Base-by-base conservation (phyloP, 2,888 invertebrate genomes). In the Pristionchus exspectatus region DNA sequence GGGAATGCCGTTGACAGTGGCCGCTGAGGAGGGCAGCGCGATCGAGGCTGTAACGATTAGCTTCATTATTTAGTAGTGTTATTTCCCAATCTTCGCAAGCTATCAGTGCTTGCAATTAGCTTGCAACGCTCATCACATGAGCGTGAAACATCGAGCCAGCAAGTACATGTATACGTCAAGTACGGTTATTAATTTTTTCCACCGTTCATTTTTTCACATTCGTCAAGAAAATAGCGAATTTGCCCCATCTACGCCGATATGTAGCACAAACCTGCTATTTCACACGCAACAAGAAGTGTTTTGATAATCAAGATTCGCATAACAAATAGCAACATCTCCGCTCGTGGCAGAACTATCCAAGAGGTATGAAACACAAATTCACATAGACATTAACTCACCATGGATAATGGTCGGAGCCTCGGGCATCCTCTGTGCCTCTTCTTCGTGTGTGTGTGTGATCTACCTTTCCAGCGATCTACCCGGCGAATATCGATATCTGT, bases 331-430 rank as follows among this genome's bases (percentile, higher is more conserved):
- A 50, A 50, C 10, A 50, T 9, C 44, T 44, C 44, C 44, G 10
- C 21, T 63, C 7, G 63, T 63, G n/a, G n/a, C 27, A 24, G n/a
- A 9, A 27, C 30, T 27, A 72, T 74, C 9, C 9, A 38, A 38
- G 9, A 7, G 2, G n/a, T 27, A 30, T 69, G 74, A 77, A 77
- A 74, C 21, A 33, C 18, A 74, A 5, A 33, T 74, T 0, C 38
- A 2, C 27, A n/a, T 4, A 27, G 30, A 72, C 27, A 33, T 4
- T 14, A 33, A 2, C 81, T 54, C 50, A 81, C 81, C 81, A 81
- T 81, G 81, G 2, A 81, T 81, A 54, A 44, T 81, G 27, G 50
- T 81, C n/a, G 81, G 81, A 9, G 81, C 81, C 81, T 81, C 81
- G 27, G 81, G 81, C 81, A 81, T 81, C 81, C 50, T 77, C 24